Percentiles rank a stretch among this genome's conserved stretches.
Conservation (phyloP, 2,888 invertebrate species). For the Rhagium mordax region DNA sequence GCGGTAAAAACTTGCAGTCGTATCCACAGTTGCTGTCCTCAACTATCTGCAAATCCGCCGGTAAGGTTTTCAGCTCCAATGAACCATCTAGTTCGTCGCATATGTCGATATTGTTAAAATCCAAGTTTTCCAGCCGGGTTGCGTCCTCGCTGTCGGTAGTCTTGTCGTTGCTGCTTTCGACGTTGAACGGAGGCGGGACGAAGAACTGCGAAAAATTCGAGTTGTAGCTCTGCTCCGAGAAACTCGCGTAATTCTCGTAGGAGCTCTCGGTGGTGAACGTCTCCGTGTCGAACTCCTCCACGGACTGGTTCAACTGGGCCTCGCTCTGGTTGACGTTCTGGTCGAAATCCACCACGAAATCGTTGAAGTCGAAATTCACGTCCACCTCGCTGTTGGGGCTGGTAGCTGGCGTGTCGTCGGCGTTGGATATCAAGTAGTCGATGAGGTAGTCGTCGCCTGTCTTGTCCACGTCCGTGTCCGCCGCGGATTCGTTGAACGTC, state of each 20-base stretch:
- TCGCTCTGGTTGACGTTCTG: slow-evolving; percentile 51
- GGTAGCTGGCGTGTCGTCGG: slow-evolving; percentile 48
- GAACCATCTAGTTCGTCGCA: slow-evolving; percentile 60
- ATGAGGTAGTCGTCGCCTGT: slow-evolving; percentile 57
- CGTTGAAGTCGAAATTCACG: slow-evolving; percentile 63
- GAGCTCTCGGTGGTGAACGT: slow-evolving; percentile 55
- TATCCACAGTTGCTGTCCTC: slow-evolving; percentile 35
- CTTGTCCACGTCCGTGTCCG: slow-evolving; percentile 31
- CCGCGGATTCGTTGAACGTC: slow-evolving; percentile 57
- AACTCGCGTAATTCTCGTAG: slow-evolving; percentile 33
- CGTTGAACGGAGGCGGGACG: slow-evolving; percentile 53
- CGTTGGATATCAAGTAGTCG: slow-evolving; percentile 56
- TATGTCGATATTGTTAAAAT: slow-evolving; percentile 60
- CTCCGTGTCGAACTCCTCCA: slow-evolving; percentile 53
- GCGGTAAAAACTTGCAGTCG: slow-evolving; percentile 53
- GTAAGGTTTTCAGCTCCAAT: slow-evolving; percentile 59
- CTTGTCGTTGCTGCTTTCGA: slow-evolving; percentile 15
- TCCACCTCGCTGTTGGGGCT: slow-evolving; percentile 49
- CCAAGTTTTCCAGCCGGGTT: slow-evolving; percentile 47
- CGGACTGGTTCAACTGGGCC: slow-evolving; percentile 15
- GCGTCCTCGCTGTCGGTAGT: slow-evolving; percentile 21
- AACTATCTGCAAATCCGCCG: slow-evolving; percentile 54
- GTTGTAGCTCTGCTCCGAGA: slow-evolving; percentile 1
- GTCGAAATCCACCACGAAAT: slow-evolving; percentile 64
- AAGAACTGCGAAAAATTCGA: slow-evolving; percentile 57